These are phyloP conservation scores for Eretmochelys imbricata DNA, from an alignment of 2,113 vertebrate genomes.

Conservation along the genomic window DNA sequence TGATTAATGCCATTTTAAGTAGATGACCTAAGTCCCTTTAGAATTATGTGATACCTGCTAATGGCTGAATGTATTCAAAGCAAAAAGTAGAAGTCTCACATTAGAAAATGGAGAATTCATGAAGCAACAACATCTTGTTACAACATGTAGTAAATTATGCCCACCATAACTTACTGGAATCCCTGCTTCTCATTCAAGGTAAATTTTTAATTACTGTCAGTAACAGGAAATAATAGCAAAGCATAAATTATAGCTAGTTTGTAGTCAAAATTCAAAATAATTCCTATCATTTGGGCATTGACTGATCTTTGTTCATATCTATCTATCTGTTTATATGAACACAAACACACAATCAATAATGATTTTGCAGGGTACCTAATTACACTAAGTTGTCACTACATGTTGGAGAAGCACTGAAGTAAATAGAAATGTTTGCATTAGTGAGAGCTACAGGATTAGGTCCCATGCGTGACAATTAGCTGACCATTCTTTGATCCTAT, in stretches of 20 bases:
- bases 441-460: background rate
- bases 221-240: background rate
- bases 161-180: background rate
- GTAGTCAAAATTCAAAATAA: background rate
- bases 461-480: background rate
- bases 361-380: background rate
- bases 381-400: background rate
- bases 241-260: background rate
- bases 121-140: background rate
- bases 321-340: background rate
- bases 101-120: background rate
- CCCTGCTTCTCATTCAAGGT: background rate
- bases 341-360: background rate
- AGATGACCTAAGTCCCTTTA: background rate
- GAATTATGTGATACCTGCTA: accelerated
- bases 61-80: background rate
- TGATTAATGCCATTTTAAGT: background rate
- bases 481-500: background rate
- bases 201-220: background rate
- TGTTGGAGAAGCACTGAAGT: background rate
- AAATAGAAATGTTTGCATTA: background rate
- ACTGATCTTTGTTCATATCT: background rate
- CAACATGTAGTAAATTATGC: background rate
- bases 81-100: background rate
- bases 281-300: background rate